A percentile compares a stretch with the other conserved stretches of the same genome.
Evolutionary conservation across 2,888 invertebrate genomes (phyloP).

Genomic region (Drosophila birchii): DNA sequence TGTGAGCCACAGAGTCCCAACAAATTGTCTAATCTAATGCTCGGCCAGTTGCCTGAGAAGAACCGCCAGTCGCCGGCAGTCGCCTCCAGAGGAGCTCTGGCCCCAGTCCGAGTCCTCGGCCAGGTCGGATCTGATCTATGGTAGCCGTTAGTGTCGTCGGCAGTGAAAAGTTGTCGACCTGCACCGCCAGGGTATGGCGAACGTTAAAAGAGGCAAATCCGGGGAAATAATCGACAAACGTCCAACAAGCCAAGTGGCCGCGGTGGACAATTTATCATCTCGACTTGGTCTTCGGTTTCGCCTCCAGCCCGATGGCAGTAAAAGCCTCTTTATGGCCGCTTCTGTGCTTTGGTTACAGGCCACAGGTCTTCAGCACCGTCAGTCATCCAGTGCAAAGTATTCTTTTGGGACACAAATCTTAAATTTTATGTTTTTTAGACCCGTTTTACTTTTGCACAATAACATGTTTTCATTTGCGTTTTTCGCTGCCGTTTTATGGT

Average conservation of each 20-base stretch:
- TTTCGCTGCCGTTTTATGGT: constrained; percentile 9
- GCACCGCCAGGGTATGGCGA: constrained; percentile 27
- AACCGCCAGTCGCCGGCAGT: constrained; percentile 1
- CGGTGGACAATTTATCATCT: constrained; percentile 78
- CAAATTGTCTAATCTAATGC: constrained; percentile 79
- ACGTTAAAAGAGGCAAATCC: constrained; percentile 17
- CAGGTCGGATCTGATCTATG: constrained; percentile 61
- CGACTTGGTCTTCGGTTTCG: constrained; percentile 54
- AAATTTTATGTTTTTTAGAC: constrained; percentile 35
- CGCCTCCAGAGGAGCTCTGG: constrained; percentile 18
- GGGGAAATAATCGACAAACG: constrained; percentile 56
- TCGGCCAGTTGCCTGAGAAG: constrained; percentile 16
- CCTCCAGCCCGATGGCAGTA: constrained; percentile 53
- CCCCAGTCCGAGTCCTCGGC: constrained; percentile 9
- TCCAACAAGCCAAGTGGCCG: constrained; percentile 64
- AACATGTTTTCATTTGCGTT: constrained; percentile 29
- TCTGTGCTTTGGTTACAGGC: constrained; percentile 43
- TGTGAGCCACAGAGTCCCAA: constrained; percentile 52
- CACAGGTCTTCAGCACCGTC: constrained; percentile 17
- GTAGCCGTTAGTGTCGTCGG: constrained; percentile 58
- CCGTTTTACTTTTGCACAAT: constrained; percentile 4
- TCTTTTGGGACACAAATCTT: constrained; percentile 43
- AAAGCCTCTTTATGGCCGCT: constrained; percentile 74
- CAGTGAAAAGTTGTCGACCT: constrained; percentile 69
- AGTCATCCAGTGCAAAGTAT: neutral